Percentiles rank a stretch among this genome's conserved stretches.
phyloP scores from a whole-genome alignment of 1,140 invertebrate genomes.

The Araneus ventricosus region DNA sequence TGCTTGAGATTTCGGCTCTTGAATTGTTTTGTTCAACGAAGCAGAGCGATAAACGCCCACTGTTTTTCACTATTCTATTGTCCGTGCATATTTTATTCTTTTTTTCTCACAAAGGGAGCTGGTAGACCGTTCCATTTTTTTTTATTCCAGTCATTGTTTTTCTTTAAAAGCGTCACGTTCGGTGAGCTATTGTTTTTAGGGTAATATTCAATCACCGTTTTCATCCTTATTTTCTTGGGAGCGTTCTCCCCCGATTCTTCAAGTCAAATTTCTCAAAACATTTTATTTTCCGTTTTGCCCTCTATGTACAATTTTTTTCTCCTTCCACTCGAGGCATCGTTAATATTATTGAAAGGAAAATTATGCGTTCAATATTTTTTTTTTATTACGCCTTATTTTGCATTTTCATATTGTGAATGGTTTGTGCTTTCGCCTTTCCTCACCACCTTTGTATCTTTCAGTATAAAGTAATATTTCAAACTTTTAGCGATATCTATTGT shows the following conservation, averaged over 20 bases:
- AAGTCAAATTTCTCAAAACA: neutral
- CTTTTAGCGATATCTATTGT: too few relatives aligned
- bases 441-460: too few relatives aligned
- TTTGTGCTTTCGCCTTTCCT: too few relatives aligned
- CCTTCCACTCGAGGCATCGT: neutral
- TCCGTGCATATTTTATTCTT: neutral
- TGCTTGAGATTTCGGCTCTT: neutral
- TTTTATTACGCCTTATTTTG: too few relatives aligned
- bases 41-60: neutral
- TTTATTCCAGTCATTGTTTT: neutral
- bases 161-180: neutral
- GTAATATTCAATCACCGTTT: neutral
- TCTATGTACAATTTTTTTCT: neutral
- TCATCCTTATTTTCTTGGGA: neutral
- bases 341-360: too few relatives aligned
- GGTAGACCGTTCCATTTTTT: neutral
- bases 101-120: neutral
- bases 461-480: too few relatives aligned
- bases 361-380: too few relatives aligned
- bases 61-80: neutral
- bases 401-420: too few relatives aligned
- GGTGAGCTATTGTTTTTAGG: neutral
- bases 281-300: neutral
- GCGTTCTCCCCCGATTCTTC: neutral
- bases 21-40: neutral